Percentiles rank a stretch among this genome's conserved stretches.
phyloP scores from a whole-genome alignment of 1,140 invertebrate genomes.

The Drosophila miranda region DNA sequence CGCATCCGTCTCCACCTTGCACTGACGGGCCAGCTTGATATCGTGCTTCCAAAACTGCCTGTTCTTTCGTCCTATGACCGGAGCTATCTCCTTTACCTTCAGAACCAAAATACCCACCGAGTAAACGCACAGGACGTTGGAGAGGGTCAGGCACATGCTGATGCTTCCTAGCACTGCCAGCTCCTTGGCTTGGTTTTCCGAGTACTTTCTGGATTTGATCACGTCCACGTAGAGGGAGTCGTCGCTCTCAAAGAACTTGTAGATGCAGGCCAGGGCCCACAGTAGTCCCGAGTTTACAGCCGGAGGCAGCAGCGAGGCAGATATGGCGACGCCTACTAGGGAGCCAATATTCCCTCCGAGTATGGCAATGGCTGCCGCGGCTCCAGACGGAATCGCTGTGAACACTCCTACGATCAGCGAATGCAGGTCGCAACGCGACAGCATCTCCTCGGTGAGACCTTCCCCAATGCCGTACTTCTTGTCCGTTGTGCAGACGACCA shows the following conservation, averaged over 20 bases:
- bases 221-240: constrained; percentile 80
- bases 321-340: constrained; percentile 91
- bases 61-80: constrained; percentile 83
- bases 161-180: constrained; percentile 85
- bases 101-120: constrained; percentile 87
- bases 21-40: constrained; percentile 85
- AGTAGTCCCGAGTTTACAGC: constrained; percentile 89
- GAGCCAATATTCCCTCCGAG: constrained; percentile 89
- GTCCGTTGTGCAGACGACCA: constrained; percentile 84
- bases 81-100: constrained; percentile 90
- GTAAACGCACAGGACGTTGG: constrained; percentile 90
- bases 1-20: constrained; percentile 45
- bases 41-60: constrained; percentile 88
- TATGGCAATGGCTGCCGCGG: constrained; percentile 88
- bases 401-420: constrained; percentile 87
- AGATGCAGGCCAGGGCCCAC: constrained; percentile 86
- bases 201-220: constrained; percentile 83
- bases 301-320: constrained; percentile 90
- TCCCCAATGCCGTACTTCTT: constrained; percentile 84
- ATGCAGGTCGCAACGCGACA: constrained; percentile 85
- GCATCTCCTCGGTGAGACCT: constrained; percentile 89
- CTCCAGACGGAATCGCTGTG: constrained; percentile 89
- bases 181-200: constrained; percentile 84
- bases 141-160: constrained; percentile 87
- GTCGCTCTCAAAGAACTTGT: constrained; percentile 82